A percentile compares a stretch with the other conserved stretches of the same genome.
Evolutionary conservation across 1,140 invertebrate species (phyloP).

Genomic region (Planococcus citri): DNA sequence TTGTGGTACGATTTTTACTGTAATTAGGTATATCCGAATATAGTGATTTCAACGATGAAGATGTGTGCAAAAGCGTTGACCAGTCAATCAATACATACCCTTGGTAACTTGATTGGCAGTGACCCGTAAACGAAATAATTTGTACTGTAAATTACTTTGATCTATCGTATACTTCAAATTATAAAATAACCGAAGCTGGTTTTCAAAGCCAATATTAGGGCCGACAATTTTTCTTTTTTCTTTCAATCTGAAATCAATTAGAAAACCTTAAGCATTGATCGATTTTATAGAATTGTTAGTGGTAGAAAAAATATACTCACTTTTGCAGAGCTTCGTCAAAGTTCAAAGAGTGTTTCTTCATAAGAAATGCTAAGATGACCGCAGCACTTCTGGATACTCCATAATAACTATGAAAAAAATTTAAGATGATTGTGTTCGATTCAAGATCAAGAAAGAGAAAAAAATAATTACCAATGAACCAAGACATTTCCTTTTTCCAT

Average conservation of each 20-base stretch:
- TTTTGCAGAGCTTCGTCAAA: slow-evolving; percentile 55
- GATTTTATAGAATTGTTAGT: too few species aligned
- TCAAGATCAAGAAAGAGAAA: slow-evolving; percentile 15
- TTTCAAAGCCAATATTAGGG: slow-evolving; percentile 60
- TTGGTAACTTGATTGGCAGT: slow-evolving; percentile 68
- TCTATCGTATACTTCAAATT: slow-evolving; percentile 61
- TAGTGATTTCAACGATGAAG: slow-evolving; percentile 5
- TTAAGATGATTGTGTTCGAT: neutral
- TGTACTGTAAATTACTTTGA: slow-evolving; percentile 54
- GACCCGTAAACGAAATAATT: slow-evolving; percentile 58
- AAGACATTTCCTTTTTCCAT: slow-evolving; percentile 46
- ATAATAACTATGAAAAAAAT: slow-evolving; percentile 46
- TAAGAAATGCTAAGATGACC: slow-evolving; percentile 67
- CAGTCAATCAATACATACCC: slow-evolving; percentile 39
- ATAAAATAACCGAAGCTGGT: slow-evolving; percentile 61
- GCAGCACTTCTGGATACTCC: slow-evolving; percentile 75
- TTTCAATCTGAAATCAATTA: slow-evolving; percentile 39
- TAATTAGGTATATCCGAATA: slow-evolving; percentile 27
- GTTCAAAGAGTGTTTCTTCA: slow-evolving; percentile 62
- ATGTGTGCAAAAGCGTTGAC: neutral
- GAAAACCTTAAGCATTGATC: neutral
- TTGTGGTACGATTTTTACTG: slow-evolving; percentile 66
- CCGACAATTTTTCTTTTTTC: slow-evolving; percentile 48
- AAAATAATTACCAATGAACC: slow-evolving; percentile 55
- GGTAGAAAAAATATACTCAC: slow-evolving; percentile 28